Evolutionary conservation across 2,113 vertebrate species (phyloP).

Genomic region (Bettongia penicillata): DNA sequence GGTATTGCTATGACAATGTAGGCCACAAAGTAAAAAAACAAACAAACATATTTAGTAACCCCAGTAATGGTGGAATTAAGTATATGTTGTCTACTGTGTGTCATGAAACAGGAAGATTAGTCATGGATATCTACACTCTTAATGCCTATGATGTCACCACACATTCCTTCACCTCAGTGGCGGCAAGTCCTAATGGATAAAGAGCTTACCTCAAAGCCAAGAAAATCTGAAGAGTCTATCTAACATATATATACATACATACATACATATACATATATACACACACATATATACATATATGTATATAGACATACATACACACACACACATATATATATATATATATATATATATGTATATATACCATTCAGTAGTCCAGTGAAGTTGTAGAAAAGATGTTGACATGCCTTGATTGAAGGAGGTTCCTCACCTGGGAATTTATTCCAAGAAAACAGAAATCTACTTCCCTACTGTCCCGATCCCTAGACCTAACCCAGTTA

Average conservation of each 20-base stretch:
- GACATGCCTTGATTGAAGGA: not conserved
- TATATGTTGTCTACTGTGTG: not conserved
- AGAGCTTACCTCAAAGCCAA: not conserved
- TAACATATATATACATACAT: not conserved
- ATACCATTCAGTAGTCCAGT: not conserved
- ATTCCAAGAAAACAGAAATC: not conserved
- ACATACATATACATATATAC: too few species aligned
- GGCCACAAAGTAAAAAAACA: not conserved
- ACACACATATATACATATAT: too few species aligned
- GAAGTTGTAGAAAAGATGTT: not conserved
- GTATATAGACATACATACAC: too few species aligned
- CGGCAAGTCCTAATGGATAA: not conserved
- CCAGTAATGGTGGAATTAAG: not conserved
- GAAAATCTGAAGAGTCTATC: not conserved
- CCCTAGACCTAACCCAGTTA: not conserved
- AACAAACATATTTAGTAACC: not conserved
- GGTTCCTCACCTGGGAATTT: not conserved
- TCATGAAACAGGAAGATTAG: not conserved
- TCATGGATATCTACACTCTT: not conserved
- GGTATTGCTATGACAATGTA: not conserved
- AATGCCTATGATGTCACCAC: not conserved
- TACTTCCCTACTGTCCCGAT: not conserved
- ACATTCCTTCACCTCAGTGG: not conserved
- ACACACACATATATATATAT: too few species aligned
- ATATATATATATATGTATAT: too few species aligned